Evolutionary conservation across 2,797 vertebrate genomes (phyloP), one percentile per base, ranked within the genome.

Genomic region (Periophthalmus magnuspinnatus): DNA sequence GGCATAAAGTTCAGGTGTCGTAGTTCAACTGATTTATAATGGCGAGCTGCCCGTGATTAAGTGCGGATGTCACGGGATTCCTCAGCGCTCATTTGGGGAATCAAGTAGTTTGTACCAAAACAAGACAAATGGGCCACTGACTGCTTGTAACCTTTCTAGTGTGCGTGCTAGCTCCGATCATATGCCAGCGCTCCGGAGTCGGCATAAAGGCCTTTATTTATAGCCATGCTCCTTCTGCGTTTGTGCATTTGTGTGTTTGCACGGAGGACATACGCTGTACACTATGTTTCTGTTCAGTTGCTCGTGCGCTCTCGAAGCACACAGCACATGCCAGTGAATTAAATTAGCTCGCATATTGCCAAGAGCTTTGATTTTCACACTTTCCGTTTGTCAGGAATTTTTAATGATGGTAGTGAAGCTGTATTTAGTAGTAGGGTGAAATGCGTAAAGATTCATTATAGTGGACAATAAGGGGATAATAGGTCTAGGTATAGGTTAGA

Each of bases 11-110:
- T 94, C 93, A 94, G 89, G 88, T 94, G 93, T 93, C 92, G 87
- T 82, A 89, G 92, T 93, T 93, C 91, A 94, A 93, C 90, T 94
- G 93, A 94, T 94, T 94, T 93, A 94, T 94, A 94, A 93, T 92
- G 85, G 91, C 71, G 88, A 91, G 52, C 80, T 63, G 77, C 81
- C 76, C 22, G 74, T 93, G 92, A 94, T 93, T 84, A 92, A 94
- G 91, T 86, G 82, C 79, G 80, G 86, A 88, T 89, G 92, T 90
- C 89, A 70, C 47, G 60, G 73, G 84, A 90, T 90, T 92, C 85
- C 90, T 92, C 91, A 88, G 80, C 76, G 84, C 91, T 92, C 88
- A 82, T 91, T 93, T 90, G 90, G 88, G 86, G 89, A 91, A 93
- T 93, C 92, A 91, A 91, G 87, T 86, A 80, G 86, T 87, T 87